Evolutionary conservation across 2,113 vertebrate species (phyloP), one percentile per base, ranked within the genome.

Genomic region (Chamaea fasciata): DNA sequence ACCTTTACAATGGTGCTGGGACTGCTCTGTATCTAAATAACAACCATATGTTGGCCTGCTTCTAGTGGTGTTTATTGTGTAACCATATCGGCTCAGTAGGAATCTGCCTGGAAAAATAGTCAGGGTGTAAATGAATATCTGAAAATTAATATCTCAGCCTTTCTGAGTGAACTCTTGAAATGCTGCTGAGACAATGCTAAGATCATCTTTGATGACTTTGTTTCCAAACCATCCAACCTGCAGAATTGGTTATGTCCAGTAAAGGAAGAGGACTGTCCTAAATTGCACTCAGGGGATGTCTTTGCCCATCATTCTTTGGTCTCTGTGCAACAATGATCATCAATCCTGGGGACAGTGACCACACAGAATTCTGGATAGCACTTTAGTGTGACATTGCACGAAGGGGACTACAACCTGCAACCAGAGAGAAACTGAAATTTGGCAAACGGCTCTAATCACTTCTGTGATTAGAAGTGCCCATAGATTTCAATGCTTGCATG

Each of bases 101-200:
- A 81, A 83, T 90, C 84, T 86, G 87, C 91, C 91, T 94, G 94
- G 82, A 80, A 94, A 96, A 97, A 55, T 37, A 81, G 53, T 89
- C 70, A 91, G 89, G 33, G 33, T 90, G 78, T 67, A 91, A 96
- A 91, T 73, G 57, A 95, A 88, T 83, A 94, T 63, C 78, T 92
- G 70, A 57, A 85, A 65, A 87, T n/a, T n/a, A n/a, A n/a, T n/a
- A n/a, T n/a, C n/a, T n/a, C 42, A 94, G n/a, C n/a, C 37, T 49
- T 37, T 84, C 30, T 11, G 39, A 85, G 70, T 24, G 91, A 91
- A 56, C 1, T 11, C 69, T 75, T 85, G 69, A 71, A 76, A 63
- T 83, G 63, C 44, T 87, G 30, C 59, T 87, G 50, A 13, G 62
- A 16, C 57, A 83, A 47, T 65, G 41, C 57, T 74, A 88, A 78